Conservation (phyloP, 2,797 vertebrate species). For the Tauraco hartlaubi region DNA sequence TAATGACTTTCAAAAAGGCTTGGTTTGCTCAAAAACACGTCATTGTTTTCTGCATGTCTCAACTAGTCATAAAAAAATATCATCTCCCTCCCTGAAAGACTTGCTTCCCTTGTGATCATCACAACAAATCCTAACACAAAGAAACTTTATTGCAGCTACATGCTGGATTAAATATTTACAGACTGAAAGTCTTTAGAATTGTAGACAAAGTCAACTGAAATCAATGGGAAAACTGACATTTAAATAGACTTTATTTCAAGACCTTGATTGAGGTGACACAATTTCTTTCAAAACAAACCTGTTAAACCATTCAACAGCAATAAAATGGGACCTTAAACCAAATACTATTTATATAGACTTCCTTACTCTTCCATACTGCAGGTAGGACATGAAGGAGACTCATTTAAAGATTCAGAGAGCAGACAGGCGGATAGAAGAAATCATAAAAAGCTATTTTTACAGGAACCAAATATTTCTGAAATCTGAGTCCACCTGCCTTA, state of each 20-base stretch:
- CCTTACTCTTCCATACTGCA: background rate
- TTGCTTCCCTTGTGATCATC: background rate
- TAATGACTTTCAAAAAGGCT: background rate
- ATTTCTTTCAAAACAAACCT: slow-evolving; percentile 5
- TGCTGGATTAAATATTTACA: background rate
- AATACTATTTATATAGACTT: background rate
- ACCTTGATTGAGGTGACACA: background rate
- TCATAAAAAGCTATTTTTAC: background rate
- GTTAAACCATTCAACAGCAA: background rate
- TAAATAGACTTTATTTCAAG: slow-evolving; percentile 6
- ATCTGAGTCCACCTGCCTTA: background rate
- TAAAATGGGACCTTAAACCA: background rate
- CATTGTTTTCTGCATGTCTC: background rate
- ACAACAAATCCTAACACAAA: background rate
- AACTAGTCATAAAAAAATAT: background rate
- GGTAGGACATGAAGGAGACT: background rate
- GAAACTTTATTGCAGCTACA: background rate
- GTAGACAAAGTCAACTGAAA: background rate
- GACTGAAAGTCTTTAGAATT: background rate
- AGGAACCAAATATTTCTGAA: background rate
- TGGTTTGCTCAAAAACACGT: background rate
- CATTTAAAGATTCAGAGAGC: background rate
- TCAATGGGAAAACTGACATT: background rate
- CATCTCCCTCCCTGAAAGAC: rapidly evolving
- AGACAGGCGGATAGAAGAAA: background rate